Evolutionary conservation across 1,140 invertebrate species (phyloP).

Genomic region (Brachionus angularis): DNA sequence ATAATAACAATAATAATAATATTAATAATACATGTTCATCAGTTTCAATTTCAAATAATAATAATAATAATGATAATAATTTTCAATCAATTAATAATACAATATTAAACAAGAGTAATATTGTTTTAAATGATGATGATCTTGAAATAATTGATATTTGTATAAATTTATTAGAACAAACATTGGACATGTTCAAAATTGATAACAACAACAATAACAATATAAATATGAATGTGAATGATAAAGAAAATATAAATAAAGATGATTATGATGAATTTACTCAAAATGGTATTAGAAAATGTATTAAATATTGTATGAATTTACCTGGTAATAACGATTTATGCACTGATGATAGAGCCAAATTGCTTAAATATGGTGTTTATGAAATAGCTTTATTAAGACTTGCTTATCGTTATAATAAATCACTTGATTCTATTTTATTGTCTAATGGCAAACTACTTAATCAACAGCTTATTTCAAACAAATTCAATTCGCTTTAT

Average conservation of each 20-base stretch:
- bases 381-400: constrained; percentile 14
- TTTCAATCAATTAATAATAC: no score
- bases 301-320: constrained; percentile 41
- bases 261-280: constrained; percentile 36
- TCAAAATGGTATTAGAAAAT: constrained; percentile 12
- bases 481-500: neutral
- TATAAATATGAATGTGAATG: neutral
- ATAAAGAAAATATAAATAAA: neutral
- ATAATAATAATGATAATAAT: no score
- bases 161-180: constrained; percentile 5
- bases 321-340: constrained; percentile 41
- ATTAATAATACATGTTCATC: no score
- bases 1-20: no score
- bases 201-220: no score
- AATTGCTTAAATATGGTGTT: constrained; percentile 43
- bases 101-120: no score
- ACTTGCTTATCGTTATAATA: constrained; percentile 41
- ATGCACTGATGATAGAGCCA: constrained; percentile 33
- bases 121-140: constrained; percentile 10
- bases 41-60: no score
- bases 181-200: constrained; percentile 9
- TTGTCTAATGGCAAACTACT: constrained; percentile 17
- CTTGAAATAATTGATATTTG: constrained; percentile 41
- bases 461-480: constrained; percentile 5
- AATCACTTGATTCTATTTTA: neutral